Percentiles rank a stretch among this genome's conserved stretches.
Evolutionary conservation across 2,797 vertebrate species (phyloP).

Genomic region (Caiman crocodilus): DNA sequence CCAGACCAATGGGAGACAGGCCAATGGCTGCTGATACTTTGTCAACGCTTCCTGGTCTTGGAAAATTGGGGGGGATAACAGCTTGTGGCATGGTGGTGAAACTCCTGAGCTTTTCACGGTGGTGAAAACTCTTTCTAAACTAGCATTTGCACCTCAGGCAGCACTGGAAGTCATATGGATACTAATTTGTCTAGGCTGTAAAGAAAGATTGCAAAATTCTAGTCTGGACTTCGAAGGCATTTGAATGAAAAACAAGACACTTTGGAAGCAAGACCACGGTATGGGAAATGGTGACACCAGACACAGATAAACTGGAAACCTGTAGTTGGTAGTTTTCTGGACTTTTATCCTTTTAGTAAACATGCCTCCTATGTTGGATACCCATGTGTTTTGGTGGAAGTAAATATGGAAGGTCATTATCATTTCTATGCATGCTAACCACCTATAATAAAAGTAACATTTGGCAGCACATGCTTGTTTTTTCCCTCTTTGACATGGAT

Average conservation of each 20-base stretch:
- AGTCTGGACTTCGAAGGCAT: background rate
- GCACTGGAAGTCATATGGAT: too few species aligned
- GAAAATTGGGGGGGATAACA: background rate
- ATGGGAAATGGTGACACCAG: background rate
- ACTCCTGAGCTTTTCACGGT: too few species aligned
- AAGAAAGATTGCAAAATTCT: too few species aligned
- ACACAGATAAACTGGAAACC: background rate
- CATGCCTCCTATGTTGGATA: background rate
- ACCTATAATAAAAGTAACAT: constrained; percentile 29
- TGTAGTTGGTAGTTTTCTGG: background rate
- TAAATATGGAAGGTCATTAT: background rate
- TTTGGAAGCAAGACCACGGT: background rate
- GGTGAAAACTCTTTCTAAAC: too few species aligned
- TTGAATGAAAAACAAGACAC: background rate
- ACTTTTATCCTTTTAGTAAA: background rate
- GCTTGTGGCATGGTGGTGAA: too few species aligned
- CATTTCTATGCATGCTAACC: background rate
- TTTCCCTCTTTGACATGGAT: background rate
- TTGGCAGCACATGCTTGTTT: background rate
- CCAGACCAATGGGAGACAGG: background rate
- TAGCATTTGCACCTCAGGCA: too few species aligned
- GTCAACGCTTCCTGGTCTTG: background rate
- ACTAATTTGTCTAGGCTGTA: too few species aligned
- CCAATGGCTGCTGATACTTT: background rate
- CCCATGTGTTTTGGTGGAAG: background rate